A percentile compares a stretch with the other conserved stretches of the same genome.
These are phyloP conservation scores for Numida meleagris DNA, from an alignment of 2,113 vertebrate genomes.

Conservation along the genomic window DNA sequence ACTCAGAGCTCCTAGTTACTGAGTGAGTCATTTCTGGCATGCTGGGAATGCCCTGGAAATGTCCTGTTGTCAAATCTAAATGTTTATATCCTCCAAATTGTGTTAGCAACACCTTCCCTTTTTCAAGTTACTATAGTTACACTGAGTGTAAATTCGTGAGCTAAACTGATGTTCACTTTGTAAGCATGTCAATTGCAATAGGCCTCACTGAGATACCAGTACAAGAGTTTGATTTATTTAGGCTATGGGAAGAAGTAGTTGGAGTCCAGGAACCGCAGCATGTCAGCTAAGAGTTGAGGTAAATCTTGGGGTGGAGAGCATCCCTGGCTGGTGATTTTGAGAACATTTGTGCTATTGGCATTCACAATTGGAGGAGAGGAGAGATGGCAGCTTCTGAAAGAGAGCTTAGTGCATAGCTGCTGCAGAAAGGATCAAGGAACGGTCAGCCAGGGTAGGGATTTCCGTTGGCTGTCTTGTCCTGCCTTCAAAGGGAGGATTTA, in stretches of 20 bases:
- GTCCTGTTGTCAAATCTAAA: neutral
- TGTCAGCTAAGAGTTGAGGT: neutral
- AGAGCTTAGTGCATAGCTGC: neutral
- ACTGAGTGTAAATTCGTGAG: neutral
- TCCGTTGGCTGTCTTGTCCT: neutral
- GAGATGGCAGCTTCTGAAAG: neutral
- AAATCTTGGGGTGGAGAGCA: neutral
- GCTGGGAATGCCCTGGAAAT: neutral
- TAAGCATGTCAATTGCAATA: accelerated
- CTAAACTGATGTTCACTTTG: neutral
- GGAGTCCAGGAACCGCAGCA: neutral
- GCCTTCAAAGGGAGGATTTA: neutral
- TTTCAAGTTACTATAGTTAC: neutral
- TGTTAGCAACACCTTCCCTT: neutral
- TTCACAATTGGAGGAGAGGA: neutral
- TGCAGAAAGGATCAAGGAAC: neutral
- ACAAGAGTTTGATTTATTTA: neutral
- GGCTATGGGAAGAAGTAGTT: neutral
- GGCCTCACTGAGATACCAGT: neutral
- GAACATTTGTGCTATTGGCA: accelerated
- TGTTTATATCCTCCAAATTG: neutral
- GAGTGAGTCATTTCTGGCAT: accelerated
- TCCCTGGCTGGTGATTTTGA: neutral
- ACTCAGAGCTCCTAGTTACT: neutral
- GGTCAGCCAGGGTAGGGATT: neutral